Base-by-base conservation (phyloP, 1,140 invertebrate species). In the Oncopodura yosiiana region DNA sequence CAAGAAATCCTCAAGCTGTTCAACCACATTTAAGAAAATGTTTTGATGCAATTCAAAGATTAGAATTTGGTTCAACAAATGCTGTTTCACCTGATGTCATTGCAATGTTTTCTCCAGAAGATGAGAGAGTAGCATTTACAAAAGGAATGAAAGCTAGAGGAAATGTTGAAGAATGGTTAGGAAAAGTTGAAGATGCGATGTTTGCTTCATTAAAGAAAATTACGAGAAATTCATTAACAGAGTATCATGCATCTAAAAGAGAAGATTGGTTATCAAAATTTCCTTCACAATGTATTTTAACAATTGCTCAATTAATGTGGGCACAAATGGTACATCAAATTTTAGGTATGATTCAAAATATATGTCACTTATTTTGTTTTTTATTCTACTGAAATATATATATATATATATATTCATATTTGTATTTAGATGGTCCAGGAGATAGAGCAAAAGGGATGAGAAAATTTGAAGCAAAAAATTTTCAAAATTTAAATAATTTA, bases 231-330 rank as follows among this genome's bases (percentile, higher is more conserved):
- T 78, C 82, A 1, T 74, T 87, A 4, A 66, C 61, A n/a, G 81
- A 87, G 63, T 82, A 77, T 63, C 67, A 75, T 56, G 53, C 69
- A 34, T 68, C 71, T 12, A 64, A 72, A 2, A 69, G 82, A 42
- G 74, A 77, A 30, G 71, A 76, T 24, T 87, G 85, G 79, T 73
- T 86, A 0, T 66, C 71, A 24, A 59, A 65, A 18, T 75, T 80
- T 68, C 71, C 76, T 30, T 78, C 77, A 5, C 79, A 81, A 73
- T 75, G 82, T 18, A 77, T 89, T 1, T 69, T 91, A 23, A 83
- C 85, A 1, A 83, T 90, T 0, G 87, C 84, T 0, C 87, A 92
- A 71, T 81, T 89, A 54, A 86, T 86, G 75, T 92, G 88, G 89
- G 81, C 84, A 2, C 71, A 74, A 64, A 77, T 81, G 44, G 81